Base-by-base conservation (phyloP, 2,888 invertebrate species). In the Drosophila phalerata region DNA sequence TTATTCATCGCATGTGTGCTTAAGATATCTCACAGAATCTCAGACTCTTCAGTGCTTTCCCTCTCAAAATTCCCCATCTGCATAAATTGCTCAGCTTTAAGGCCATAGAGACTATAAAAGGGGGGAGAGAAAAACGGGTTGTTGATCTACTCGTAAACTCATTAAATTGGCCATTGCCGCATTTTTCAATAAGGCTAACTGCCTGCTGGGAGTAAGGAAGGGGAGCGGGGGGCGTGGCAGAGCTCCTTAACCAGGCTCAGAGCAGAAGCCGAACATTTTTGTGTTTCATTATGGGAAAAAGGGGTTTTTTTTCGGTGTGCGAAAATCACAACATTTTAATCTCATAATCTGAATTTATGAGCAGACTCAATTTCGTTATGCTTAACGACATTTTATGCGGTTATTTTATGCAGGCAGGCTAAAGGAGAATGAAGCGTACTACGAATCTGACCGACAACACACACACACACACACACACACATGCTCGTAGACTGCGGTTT, bases 281-380 rank as follows among this genome's bases (percentile, higher is more conserved):
- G 49, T 69, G 49, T 69, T 86, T 81, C 77, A 79, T 73, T 67
- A 71, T 72, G 57, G 62, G 58, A 57, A 65, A 61, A 84, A 81
- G 64, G 68, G 11, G 11, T 34, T 34, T 72, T 64, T 49, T 25
- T 30, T 64, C 55, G 48, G 42, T 77, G 78, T 83, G 88, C 79
- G 74, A 88, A 87, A 89, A 86, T 86, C 88, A 86, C 81, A 85
- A 83, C 88, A 88, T 86, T 86, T 86, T 89, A 86, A 88, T 87
- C 90, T 84, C 84, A 88, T 87, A 90, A 87, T 90, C 89, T 87
- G 87, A 90, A 88, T 88, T 87, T 87, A 87, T 87, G 87, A 85
- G 82, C 80, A 83, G 89, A 87, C 89, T 89, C 86, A 88, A 90
- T 90, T 87, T 88, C 88, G 89, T 88, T 85, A 86, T 86, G 77